phyloP scores from a whole-genome alignment of 37 sponge, comb jelly and placozoan species.

The Diacarnus erythraeanus region DNA sequence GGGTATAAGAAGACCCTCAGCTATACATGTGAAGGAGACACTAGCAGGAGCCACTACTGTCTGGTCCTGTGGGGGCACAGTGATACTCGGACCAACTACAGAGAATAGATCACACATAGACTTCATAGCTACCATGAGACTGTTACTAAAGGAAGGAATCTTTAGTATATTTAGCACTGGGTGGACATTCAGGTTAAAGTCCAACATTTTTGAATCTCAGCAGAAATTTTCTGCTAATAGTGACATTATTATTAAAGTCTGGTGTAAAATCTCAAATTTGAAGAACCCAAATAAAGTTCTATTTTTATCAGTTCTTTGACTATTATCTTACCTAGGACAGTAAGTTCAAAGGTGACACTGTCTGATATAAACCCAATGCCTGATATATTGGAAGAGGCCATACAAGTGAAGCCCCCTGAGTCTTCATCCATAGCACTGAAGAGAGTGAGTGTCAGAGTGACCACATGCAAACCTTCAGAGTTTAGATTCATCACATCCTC shows the following conservation, averaged over 20 bases:
- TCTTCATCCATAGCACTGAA: slow-evolving; percentile 21
- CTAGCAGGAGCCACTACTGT: not conserved
- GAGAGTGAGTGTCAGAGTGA: slow-evolving; percentile 41
- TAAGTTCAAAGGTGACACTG: slow-evolving; percentile 14
- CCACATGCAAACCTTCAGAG: not conserved
- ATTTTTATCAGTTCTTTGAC: too few species aligned
- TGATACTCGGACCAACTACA: not conserved
- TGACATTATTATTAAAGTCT: too few species aligned
- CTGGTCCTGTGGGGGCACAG: not conserved
- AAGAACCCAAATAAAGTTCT: too few species aligned
- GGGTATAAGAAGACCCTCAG: not conserved
- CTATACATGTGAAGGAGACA: not conserved
- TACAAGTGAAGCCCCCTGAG: slow-evolving; percentile 43
- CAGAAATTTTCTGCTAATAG: too few species aligned
- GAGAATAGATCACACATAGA: too few species aligned
- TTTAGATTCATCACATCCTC: not conserved
- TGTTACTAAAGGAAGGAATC: too few species aligned
- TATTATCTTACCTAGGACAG: slow-evolving; percentile 53
- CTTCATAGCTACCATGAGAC: too few species aligned
- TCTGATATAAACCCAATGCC: not conserved
- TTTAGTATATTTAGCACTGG: too few species aligned
- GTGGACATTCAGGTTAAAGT: too few species aligned
- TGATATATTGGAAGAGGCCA: slow-evolving; percentile 14
- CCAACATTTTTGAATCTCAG: too few species aligned
- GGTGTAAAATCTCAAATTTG: too few species aligned